Base-by-base conservation (phyloP, 2,888 invertebrate genomes). In the Blomia tropicalis region DNA sequence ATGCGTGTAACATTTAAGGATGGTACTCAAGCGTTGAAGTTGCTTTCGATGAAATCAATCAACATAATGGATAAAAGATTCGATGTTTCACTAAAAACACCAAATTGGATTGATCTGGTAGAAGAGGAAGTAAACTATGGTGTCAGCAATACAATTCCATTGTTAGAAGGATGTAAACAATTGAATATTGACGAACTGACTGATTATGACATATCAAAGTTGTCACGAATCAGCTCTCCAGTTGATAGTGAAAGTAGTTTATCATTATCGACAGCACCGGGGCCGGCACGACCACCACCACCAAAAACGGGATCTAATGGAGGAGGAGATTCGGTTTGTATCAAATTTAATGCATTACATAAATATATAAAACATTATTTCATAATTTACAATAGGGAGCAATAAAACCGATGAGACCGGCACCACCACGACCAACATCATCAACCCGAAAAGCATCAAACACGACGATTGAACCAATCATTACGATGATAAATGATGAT, bases 1-100 rank as follows among this genome's bases (percentile, higher is more conserved):
- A 83, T 95, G 77, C 88, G 89, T 83, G 82, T 95, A 29, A 90
- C 92, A 7, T 92, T 93, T 73, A 81, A 87, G 68, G 87, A 88
- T 71, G 91, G 93, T 0, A 84, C 86, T 71, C 83, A 84, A 68
- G 93, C 93, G 2, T 74, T 96, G 25, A 72, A 74, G 25, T 76
- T 76, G 3, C 66, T 76, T 19, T 70, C 73, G 58, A 73, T 73
- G 69, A 72, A 77, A 66, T 70, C 73, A 36, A 67, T 68, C 27
- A 62, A 70, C 68, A 73, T 75, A 29, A 17, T 59, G 17, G 29
- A 64, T 43, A 29, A 41, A 47, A 63, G 58, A 29, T 58, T 68
- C 29, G 58, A 31, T 32, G 79, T 92, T 51, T 79, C 81, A 32
- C 75, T 92, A 29, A 90, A 87, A 73, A 86, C 89, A 0, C 82